Evolutionary conservation across 2,888 invertebrate species (phyloP).

Genomic region (Brachyptera risi): DNA sequence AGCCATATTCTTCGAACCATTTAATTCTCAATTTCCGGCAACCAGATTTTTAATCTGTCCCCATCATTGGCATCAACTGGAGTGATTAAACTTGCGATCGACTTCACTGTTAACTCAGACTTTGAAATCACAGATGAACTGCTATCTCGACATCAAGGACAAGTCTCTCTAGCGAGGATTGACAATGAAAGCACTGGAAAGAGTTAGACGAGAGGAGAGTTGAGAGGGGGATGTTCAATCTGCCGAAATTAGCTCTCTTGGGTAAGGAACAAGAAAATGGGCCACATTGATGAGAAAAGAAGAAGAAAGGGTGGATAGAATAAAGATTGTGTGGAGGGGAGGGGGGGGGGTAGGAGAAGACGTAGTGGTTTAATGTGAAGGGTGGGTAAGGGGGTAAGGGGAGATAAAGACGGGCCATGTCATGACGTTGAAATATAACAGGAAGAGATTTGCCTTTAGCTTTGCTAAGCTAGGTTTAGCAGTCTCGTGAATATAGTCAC

Average conservation of each 20-base stretch:
- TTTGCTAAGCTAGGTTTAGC: neutral
- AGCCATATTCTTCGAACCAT: no score
- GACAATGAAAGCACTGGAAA: neutral
- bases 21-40: no score
- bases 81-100: neutral
- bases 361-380: neutral
- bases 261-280: conserved; percentile 12
- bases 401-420: neutral
- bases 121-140: neutral
- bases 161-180: neutral
- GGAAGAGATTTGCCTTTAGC: conserved; percentile 4
- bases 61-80: neutral
- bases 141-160: neutral
- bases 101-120: no score
- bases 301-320: conserved; percentile 13
- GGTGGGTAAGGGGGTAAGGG: neutral
- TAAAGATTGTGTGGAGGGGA: conserved; percentile 8
- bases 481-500: no score
- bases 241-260: conserved; percentile 17
- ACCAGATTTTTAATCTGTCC: neutral
- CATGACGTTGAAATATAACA: neutral
- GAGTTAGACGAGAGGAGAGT: neutral
- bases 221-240: conserved; percentile 10
- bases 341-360: neutral
- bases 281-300: conserved; percentile 10